Evolutionary conservation across 2,888 invertebrate genomes (phyloP), one percentile per base, ranked within the genome.

Genomic region (Ormyrus rosae): DNA sequence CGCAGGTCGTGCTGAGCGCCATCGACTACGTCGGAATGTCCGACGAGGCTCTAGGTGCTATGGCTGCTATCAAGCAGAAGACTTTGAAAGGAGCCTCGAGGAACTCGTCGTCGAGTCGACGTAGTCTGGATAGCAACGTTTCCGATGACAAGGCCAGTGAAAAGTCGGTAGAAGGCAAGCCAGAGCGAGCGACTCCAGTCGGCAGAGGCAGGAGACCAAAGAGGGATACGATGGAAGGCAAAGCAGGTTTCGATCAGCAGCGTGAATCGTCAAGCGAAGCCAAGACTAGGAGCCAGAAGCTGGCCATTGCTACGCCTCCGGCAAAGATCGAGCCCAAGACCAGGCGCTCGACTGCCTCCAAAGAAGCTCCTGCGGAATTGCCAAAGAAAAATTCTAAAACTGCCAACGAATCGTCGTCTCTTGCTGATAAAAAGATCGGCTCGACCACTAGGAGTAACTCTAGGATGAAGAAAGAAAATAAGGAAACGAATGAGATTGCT

Each of bases 361-460:
- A 60, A 50, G 69, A 63, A 8, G 10, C 11, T 5, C 13, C 13
- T 11, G 6, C 19, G 51, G 78, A 82, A 8, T 55, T 19, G 65
- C 64, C 76, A 13, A 82, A 73, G 67, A 82, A 70, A 46, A 69
- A 8, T 19, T 6, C 50, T 0, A 81, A 73, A 50, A n/a, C 53
- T 7, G 58, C 3, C 13, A 19, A 10, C 61, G 48, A n/a, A 53
- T 53, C 63, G 34, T 9, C 68, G 34, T 45, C 61, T 34, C 34
- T 34, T 34, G 55, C 3, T 10, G 77, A 78, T 61, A 61, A 78
- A 9, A 77, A 80, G 64, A 70, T 63, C 19, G 53, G 83, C 53
- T 79, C 58, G 51, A 76, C 74, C 11, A 85, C 85, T 0, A 83
- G 86, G 46, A 85, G 84, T 10, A 84, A 81, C 6, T 83, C 81